Evolutionary conservation across 1,140 invertebrate genomes (phyloP).

Genomic region (Hetaerina americana): DNA sequence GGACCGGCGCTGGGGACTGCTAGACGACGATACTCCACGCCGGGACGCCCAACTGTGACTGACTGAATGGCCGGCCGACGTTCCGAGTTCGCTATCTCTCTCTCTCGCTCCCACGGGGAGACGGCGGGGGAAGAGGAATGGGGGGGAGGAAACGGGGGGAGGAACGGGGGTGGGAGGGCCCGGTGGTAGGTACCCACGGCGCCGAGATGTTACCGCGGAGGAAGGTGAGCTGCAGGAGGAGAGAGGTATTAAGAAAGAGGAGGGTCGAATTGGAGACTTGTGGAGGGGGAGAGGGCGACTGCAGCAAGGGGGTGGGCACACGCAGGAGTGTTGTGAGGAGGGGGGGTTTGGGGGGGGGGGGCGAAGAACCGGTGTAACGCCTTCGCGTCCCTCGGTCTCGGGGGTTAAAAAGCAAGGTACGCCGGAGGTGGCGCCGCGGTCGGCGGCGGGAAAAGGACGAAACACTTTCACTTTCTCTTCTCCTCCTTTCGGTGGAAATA

Average conservation of each 20-base stretch:
- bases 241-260: too few species aligned
- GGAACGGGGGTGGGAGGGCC: not conserved
- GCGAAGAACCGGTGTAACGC: slow-evolving; percentile 34
- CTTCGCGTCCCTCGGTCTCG: slow-evolving; percentile 30
- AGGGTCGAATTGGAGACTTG: too few species aligned
- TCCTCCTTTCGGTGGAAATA: too few species aligned
- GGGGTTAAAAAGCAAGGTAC: slow-evolving; percentile 25
- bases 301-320: too few species aligned
- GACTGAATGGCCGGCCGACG: not conserved
- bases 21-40: not conserved
- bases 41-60: not conserved
- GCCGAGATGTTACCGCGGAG: not conserved
- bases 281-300: too few species aligned
- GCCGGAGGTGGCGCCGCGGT: slow-evolving; percentile 10
- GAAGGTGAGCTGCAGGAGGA: too few species aligned
- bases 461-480: not conserved
- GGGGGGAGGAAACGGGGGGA: too few species aligned
- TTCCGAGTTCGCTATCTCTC: too few species aligned
- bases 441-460: not conserved
- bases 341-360: slow-evolving; percentile 26
- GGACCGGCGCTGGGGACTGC: not conserved
- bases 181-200: not conserved
- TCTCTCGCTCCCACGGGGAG: too few species aligned
- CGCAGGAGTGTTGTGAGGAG: too few species aligned
- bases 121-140: too few species aligned